phyloP scores from a whole-genome alignment of 2,797 vertebrate species.

The Arrhamphus sclerolepis region DNA sequence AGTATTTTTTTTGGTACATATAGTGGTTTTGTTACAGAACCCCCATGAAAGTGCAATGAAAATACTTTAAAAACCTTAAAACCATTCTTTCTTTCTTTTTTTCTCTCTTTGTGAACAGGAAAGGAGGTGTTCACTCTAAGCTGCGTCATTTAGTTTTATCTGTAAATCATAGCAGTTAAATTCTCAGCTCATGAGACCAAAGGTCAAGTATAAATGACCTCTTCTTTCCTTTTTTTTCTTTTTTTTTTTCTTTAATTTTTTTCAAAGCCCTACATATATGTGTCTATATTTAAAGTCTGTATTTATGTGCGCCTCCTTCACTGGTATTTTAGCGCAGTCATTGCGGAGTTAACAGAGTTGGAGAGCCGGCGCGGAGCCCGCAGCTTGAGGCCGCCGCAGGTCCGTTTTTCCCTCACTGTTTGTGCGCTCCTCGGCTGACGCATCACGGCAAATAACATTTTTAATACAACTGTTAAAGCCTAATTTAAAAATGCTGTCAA shows the following conservation, averaged over 20 bases:
- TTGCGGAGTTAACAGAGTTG: conserved; percentile 52
- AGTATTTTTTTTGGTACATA: not conserved
- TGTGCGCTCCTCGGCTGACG: too few relatives aligned
- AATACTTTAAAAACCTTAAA: not conserved
- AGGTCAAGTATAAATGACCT: conserved; percentile 65
- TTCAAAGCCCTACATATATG: not conserved
- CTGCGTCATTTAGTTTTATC: too few relatives aligned
- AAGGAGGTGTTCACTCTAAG: not conserved
- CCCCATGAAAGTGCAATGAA: not conserved
- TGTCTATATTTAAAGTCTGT: not conserved
- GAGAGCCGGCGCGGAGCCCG: conserved; percentile 24
- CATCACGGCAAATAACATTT: too few relatives aligned
- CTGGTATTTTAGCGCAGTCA: conserved; percentile 12
- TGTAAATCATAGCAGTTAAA: not conserved
- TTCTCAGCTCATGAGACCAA: conserved; percentile 14
- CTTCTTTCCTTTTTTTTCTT: conserved; percentile 1
- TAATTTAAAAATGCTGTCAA: too few relatives aligned
- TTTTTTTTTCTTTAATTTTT: not conserved
- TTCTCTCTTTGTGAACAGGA: not conserved
- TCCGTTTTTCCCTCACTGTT: not conserved
- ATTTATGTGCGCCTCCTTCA: not conserved
- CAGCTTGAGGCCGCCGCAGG: conserved; percentile 41
- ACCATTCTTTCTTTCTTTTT: not conserved
- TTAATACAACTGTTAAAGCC: too few relatives aligned
- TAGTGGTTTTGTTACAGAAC: conserved; percentile 1